phyloP scores from a whole-genome alignment of 1,140 invertebrate genomes.

The Drosophila dunni region DNA sequence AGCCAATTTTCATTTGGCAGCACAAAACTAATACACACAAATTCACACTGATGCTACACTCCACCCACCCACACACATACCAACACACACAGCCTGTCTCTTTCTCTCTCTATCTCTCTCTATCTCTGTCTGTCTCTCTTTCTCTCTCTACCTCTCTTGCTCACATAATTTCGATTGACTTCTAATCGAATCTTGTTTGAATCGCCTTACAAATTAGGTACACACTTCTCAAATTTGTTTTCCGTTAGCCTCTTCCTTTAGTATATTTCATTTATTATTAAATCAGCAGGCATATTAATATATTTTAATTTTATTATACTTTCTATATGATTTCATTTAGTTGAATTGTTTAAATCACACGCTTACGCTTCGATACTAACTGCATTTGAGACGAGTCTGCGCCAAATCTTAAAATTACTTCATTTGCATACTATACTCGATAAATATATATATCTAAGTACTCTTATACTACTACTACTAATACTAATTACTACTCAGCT shows the following conservation, averaged over 20 bases:
- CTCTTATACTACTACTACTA: constrained; percentile 25
- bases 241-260: constrained; percentile 18
- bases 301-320: not conserved
- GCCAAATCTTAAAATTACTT: constrained; percentile 43
- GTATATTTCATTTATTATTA: not conserved
- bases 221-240: constrained; percentile 28
- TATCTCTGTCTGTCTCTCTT: constrained; percentile 42
- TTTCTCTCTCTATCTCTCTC: constrained; percentile 49
- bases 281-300: constrained; percentile 18
- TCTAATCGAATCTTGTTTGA: constrained; percentile 35
- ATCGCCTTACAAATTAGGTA: constrained; percentile 34
- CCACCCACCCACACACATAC: constrained; percentile 36
- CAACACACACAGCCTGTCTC: constrained; percentile 52
- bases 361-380: constrained; percentile 76
- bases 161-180: constrained; percentile 51
- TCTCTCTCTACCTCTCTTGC: constrained; percentile 46
- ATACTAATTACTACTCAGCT: constrained; percentile 11
- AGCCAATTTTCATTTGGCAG: constrained; percentile 24
- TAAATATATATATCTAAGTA: constrained; percentile 42
- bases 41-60: constrained; percentile 1
- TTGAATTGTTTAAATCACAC: constrained; percentile 61
- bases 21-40: constrained; percentile 39
- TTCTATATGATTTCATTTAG: constrained; percentile 19
- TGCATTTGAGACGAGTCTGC: constrained; percentile 71
- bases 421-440: constrained; percentile 55